Conservation (phyloP, 2,113 vertebrate genomes). For the Sus scrofa region T2T-Sscrofa CM000813.6:124459501-124460000, state of each 20-base stretch:
- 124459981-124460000: too few species aligned
- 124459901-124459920: too few species aligned
- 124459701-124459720: conserved; percentile 46
- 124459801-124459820: background rate
- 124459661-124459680: background rate
- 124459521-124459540: conserved; percentile 15
- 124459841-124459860: background rate
- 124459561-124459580: conserved; percentile 37
- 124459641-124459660: background rate
- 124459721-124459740: background rate
- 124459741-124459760: conserved; percentile 10
- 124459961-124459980: too few species aligned
- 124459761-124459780: background rate
- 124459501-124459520: background rate
- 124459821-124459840: conserved; percentile 33
- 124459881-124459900: background rate
- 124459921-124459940: too few species aligned
- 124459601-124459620: conserved; percentile 40
- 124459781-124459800: background rate
- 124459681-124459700: background rate
- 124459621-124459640: background rate
- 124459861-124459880: background rate
- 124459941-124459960: too few species aligned
- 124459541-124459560: conserved; percentile 37
- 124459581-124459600: conserved; percentile 16